Evolutionary conservation across 1,140 invertebrate species (phyloP).

Genomic region (Littorina saxatilis): DNA sequence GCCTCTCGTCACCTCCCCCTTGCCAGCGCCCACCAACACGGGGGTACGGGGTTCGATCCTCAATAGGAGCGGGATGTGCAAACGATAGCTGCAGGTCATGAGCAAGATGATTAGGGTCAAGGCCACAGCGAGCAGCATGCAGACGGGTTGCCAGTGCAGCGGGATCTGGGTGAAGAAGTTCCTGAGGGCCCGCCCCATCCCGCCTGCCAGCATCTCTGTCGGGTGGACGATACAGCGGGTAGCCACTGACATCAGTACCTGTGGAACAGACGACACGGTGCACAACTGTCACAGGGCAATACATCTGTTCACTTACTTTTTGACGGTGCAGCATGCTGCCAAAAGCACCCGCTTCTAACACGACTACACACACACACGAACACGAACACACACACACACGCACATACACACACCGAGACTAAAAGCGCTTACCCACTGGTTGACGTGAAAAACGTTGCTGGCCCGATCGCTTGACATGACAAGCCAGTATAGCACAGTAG

Average conservation of each 20-base stretch:
- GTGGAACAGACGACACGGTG: background rate
- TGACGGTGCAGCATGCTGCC: background rate
- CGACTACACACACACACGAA: too few relatives aligned
- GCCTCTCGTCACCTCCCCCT: too few relatives aligned
- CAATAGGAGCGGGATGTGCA: conserved; percentile 61
- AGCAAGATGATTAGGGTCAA: conserved; percentile 50
- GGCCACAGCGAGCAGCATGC: conserved; percentile 52
- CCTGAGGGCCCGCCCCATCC: conserved; percentile 57
- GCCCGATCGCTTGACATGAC: background rate
- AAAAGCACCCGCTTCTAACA: background rate
- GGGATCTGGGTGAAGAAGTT: conserved; percentile 67
- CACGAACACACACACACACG: too few relatives aligned
- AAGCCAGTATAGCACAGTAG: too few relatives aligned
- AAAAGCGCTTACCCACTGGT: too few relatives aligned
- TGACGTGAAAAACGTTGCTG: background rate
- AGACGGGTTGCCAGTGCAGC: conserved; percentile 65
- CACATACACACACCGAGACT: too few relatives aligned
- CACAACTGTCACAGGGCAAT: too few relatives aligned
- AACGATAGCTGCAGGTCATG: conserved; percentile 60
- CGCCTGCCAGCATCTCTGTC: conserved; percentile 51
- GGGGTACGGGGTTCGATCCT: conserved; percentile 64
- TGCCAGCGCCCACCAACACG: too few relatives aligned
- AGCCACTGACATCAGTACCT: conserved; percentile 64
- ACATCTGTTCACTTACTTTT: background rate
- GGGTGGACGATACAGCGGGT: conserved; percentile 60